These are phyloP conservation scores for Galaxea fascicularis DNA, from an alignment of 92 coral and sea anemone species.

Conservation along the genomic window DNA sequence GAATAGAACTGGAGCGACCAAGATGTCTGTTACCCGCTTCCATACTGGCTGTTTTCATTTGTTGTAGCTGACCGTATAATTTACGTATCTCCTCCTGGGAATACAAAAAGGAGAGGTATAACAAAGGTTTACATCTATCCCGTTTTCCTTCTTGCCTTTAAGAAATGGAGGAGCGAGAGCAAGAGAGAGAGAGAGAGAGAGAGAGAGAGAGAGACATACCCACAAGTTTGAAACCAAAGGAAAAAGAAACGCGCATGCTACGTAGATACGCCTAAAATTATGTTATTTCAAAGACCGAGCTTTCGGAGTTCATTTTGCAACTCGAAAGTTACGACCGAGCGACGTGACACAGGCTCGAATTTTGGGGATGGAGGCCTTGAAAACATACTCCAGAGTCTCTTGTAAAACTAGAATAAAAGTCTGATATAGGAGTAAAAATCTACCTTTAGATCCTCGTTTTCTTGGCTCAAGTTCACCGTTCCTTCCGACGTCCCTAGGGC, in stretches of 20 bases:
- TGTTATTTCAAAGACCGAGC: too few species aligned
- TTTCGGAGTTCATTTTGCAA: too few species aligned
- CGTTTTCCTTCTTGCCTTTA: background rate
- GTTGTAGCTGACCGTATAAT: slow-evolving; percentile 83
- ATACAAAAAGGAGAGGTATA: background rate
- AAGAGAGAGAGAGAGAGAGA: too few species aligned
- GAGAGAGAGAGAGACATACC: too few species aligned
- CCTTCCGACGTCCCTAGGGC: slow-evolving; percentile 65
- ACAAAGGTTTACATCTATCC: background rate
- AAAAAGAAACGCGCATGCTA: too few species aligned
- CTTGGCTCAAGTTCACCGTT: slow-evolving; percentile 77
- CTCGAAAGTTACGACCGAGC: too few species aligned
- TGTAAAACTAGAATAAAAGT: background rate
- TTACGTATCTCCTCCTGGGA: slow-evolving; percentile 84
- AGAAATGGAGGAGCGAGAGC: too few species aligned
- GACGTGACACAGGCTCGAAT: too few species aligned
- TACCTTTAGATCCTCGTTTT: slow-evolving; percentile 90
- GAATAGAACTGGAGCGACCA: slow-evolving; percentile 64
- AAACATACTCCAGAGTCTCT: background rate
- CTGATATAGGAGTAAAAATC: background rate
- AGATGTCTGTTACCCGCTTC: slow-evolving; percentile 90
- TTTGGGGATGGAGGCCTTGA: too few species aligned
- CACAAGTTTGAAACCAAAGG: background rate
- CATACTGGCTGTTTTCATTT: slow-evolving; percentile 83
- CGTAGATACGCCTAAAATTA: too few species aligned